Percentiles rank a stretch among this genome's conserved stretches.
phyloP scores from a whole-genome alignment of 1,140 invertebrate species.

The Cherax quadricarinatus region DNA sequence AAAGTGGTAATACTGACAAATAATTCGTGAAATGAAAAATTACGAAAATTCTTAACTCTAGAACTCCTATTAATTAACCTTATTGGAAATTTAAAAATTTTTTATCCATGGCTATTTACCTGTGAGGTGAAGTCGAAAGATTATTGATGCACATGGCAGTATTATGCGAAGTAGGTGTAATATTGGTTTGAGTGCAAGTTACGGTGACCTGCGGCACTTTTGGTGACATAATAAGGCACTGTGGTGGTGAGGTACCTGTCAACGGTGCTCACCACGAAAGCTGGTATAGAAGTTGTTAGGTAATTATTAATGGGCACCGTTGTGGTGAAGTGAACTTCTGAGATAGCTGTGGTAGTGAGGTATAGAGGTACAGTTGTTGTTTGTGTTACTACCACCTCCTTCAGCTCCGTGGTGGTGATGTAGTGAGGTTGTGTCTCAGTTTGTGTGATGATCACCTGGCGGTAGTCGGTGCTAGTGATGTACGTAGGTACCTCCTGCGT shows the following conservation, averaged over 20 bases:
- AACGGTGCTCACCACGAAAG: constrained; percentile 44
- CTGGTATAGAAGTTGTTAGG: constrained; percentile 49
- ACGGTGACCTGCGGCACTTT: constrained; percentile 16
- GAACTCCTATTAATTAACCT: too few species aligned
- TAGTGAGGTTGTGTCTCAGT: constrained; percentile 48
- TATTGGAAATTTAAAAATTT: too few species aligned
- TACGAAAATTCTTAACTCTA: too few species aligned
- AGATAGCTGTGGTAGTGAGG: constrained; percentile 56
- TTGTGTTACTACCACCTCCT: constrained; percentile 54
- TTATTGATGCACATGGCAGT: too few species aligned
- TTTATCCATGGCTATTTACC: too few species aligned
- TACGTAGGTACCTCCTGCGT: constrained; percentile 46
- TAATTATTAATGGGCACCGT: constrained; percentile 53
- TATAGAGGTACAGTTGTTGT: constrained; percentile 61
- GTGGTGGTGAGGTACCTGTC: constrained; percentile 49
- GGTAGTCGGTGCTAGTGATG: constrained; percentile 45
- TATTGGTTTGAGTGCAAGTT: neutral
- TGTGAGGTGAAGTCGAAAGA: too few species aligned
- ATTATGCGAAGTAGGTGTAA: neutral
- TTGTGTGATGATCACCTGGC: constrained; percentile 51
- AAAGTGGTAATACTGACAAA: too few species aligned
- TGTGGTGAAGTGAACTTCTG: constrained; percentile 48
- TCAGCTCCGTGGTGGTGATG: constrained; percentile 50
- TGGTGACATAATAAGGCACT: constrained; percentile 37
- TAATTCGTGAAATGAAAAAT: too few species aligned